A percentile compares a stretch with the other conserved stretches of the same genome.
phyloP scores from a whole-genome alignment of 2,888 invertebrate species.

The Portevinia maculata region DNA sequence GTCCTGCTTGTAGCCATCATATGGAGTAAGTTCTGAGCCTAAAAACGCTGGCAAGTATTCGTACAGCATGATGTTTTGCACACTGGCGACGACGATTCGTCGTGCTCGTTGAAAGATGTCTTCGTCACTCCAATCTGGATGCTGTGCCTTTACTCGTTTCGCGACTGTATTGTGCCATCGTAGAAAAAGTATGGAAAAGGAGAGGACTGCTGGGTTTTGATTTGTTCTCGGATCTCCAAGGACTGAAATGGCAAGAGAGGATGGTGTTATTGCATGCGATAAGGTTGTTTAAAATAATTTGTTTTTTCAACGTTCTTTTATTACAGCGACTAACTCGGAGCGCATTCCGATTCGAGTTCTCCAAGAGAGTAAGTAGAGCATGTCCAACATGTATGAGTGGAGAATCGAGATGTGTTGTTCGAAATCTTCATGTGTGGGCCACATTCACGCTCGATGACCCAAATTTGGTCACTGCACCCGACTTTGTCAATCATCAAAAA shows the following conservation, averaged over 20 bases:
- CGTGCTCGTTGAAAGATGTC: constrained; percentile 96
- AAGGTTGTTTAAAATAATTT: too few species aligned
- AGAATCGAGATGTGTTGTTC: too few species aligned
- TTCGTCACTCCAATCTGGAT: constrained; percentile 96
- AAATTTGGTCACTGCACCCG: too few species aligned
- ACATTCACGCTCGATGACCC: too few species aligned
- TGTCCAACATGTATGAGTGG: too few species aligned
- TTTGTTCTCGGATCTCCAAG: constrained; percentile 98
- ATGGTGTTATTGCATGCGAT: neutral
- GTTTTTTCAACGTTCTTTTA: too few species aligned
- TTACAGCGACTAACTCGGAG: too few species aligned
- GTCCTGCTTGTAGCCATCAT: constrained; percentile 94
- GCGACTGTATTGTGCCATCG: constrained; percentile 98
- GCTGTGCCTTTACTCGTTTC: constrained; percentile 88
- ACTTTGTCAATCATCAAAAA: too few species aligned
- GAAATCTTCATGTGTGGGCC: too few species aligned
- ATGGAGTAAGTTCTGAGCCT: constrained; percentile 87
- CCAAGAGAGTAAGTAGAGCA: too few species aligned
- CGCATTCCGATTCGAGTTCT: too few species aligned
- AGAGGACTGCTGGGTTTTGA: constrained; percentile 97
- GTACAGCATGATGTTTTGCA: constrained; percentile 98
- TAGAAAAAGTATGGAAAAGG: constrained; percentile 95
- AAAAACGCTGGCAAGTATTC: constrained; percentile 97
- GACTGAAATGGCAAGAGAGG: constrained; percentile 85
- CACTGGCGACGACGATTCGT: constrained; percentile 94